These are phyloP conservation scores for Oreochromis grahami DNA, from an alignment of 2,797 vertebrate genomes.

Conservation along the genomic window DNA sequence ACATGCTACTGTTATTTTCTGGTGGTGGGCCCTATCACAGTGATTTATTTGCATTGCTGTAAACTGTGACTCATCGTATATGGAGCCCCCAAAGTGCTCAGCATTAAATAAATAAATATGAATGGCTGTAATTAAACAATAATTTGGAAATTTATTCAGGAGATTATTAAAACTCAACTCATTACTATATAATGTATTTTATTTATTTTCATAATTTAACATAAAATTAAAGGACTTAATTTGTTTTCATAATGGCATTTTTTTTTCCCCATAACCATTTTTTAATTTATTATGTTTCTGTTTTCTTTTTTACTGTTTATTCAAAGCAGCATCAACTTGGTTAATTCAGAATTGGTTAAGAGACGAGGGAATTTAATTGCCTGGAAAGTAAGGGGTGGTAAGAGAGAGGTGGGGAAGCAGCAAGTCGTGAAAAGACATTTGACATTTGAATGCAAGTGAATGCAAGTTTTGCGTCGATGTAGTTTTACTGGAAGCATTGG, in stretches of 20 bases:
- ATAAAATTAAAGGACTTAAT: neutral
- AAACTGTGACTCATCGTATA: neutral
- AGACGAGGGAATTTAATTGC: fast-evolving
- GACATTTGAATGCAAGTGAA: neutral
- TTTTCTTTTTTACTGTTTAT: neutral
- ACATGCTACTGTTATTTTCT: neutral
- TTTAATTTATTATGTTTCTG: neutral
- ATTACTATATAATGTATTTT: neutral
- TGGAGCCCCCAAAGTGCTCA: neutral
- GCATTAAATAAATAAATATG: neutral
- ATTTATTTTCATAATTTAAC: neutral
- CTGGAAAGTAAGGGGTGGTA: neutral
- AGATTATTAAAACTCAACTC: neutral
- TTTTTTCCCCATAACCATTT: neutral
- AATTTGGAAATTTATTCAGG: neutral
- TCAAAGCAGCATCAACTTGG: neutral
- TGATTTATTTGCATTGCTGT: neutral
- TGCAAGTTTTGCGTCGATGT: neutral
- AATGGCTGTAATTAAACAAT: neutral
- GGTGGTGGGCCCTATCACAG: neutral
- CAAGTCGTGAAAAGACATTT: neutral
- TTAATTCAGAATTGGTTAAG: neutral
- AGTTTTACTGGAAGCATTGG: neutral
- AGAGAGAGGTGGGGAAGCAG: neutral
- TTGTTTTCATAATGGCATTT: neutral